phyloP scores from a whole-genome alignment of 2,113 vertebrate species.

The Psilopsiagon aymara region DNA sequence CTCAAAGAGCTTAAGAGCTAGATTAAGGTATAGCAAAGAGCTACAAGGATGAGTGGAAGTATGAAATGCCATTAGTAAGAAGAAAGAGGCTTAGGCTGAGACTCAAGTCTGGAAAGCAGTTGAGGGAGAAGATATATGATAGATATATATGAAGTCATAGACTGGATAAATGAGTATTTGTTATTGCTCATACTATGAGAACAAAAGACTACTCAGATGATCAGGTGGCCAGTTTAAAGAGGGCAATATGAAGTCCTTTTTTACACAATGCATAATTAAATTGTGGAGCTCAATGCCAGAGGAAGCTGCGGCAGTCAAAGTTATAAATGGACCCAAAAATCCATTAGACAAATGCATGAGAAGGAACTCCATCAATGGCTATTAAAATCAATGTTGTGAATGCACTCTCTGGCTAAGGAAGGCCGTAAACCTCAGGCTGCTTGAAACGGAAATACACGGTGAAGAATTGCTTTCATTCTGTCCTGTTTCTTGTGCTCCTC shows the following conservation, averaged over 20 bases:
- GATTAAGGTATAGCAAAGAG: background rate
- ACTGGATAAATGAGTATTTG: background rate
- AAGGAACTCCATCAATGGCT: slow-evolving; percentile 31
- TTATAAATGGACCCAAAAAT: slow-evolving; percentile 37
- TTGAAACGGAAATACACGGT: background rate
- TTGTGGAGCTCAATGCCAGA: slow-evolving; percentile 12
- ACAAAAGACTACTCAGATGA: background rate
- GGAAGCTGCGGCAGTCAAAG: slow-evolving; percentile 25
- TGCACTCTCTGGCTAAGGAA: slow-evolving; percentile 7
- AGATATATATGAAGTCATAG: background rate
- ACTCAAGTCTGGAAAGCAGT: background rate
- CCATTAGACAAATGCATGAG: slow-evolving; percentile 57
- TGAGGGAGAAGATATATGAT: background rate
- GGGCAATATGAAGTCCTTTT: slow-evolving; percentile 24
- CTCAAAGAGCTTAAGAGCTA: background rate
- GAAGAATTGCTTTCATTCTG: background rate
- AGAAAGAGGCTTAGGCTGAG: background rate
- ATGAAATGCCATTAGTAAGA: background rate
- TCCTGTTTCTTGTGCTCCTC: background rate
- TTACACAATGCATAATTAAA: slow-evolving; percentile 56
- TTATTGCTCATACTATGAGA: background rate
- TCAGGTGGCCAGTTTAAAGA: background rate
- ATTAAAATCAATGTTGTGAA: slow-evolving; percentile 44
- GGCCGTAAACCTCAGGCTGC: background rate
- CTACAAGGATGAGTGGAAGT: background rate